Base-by-base conservation (phyloP, 2,888 invertebrate species). In the Tenthredo distinguenda region DNA sequence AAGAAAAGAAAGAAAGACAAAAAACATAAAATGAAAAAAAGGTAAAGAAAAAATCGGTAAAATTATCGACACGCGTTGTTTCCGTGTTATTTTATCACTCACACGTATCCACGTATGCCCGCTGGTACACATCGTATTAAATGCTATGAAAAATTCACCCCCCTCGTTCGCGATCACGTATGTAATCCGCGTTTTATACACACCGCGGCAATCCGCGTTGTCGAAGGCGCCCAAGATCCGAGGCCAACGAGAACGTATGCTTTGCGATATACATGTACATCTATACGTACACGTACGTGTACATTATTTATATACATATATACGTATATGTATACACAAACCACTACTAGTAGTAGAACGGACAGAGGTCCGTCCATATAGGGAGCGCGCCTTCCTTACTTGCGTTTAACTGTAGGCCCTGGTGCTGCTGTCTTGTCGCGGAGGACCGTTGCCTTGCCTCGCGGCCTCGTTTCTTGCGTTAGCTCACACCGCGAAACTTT, bases 351-450 rank as follows among this genome's bases (percentile, higher is more conserved):
- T 34, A 68, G 79, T 21, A 34, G 55, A 31, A 7, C 21, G 26
- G 76, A 12, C 43, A 43, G 76, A 76, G 62, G 62, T 62, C 81
- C 81, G 71, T 83, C 83, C 83, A 83, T 83, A 83, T 83, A 83
- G 68, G 83, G 83, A 83, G 83, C 83, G 83, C 65, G 68, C 68
- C 43, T 58, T 81, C 68, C 68, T 83, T 47, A 68, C n/a, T 83
- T 62, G 81, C 43, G 65, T 65, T 62, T 62, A 10, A 47, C 81
- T 15, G 62, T 43, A 77, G 43, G 12, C 77, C 77, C 34, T 55
- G 31, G 15, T 68, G 15, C 9, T 68, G 15, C 9, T 34, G 31
- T 34, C 55, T 55, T 40, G 77, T 55, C 47, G 77, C 77, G 31
- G 77, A 74, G 40, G 40, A 74, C 26, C 40, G 40, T 31, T 31